These are phyloP conservation scores for Peromyscus eremicus DNA, from an alignment of 2,797 vertebrate genomes.

Conservation along the genomic window DNA sequence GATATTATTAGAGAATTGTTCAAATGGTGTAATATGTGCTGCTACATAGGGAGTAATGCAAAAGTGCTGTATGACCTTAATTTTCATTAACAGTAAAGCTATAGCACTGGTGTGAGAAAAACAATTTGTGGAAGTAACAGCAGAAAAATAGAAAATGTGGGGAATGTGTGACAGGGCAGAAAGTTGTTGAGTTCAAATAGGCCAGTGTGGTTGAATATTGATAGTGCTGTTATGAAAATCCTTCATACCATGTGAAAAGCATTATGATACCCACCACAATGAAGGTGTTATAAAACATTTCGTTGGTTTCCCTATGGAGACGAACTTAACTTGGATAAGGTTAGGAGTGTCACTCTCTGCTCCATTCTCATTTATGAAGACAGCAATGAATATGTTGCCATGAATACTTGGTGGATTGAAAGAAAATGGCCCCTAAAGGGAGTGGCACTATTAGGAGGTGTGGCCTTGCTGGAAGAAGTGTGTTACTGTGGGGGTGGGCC, in stretches of 20 bases:
- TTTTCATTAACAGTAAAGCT: neutral
- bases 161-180: neutral
- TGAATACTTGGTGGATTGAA: neutral
- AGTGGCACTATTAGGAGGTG: neutral
- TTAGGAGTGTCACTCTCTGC: neutral
- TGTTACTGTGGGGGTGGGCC: neutral
- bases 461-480: neutral
- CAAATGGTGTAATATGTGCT: neutral
- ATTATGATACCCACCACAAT: neutral
- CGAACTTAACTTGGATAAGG: neutral
- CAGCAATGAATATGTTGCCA: neutral
- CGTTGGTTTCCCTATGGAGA: neutral
- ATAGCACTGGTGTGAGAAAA: neutral
- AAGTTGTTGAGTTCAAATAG: neutral
- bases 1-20: neutral
- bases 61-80: neutral
- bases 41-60: neutral
- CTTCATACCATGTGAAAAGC: neutral
- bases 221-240: neutral
- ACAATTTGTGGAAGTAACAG: neutral
- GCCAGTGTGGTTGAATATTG: neutral
- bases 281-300: slow-evolving; percentile 12
- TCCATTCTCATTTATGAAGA: neutral
- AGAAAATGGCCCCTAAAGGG: neutral
- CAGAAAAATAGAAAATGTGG: neutral